Evolutionary conservation across 2,797 vertebrate species (phyloP).

Genomic region (Antrozous pallidus): DNA sequence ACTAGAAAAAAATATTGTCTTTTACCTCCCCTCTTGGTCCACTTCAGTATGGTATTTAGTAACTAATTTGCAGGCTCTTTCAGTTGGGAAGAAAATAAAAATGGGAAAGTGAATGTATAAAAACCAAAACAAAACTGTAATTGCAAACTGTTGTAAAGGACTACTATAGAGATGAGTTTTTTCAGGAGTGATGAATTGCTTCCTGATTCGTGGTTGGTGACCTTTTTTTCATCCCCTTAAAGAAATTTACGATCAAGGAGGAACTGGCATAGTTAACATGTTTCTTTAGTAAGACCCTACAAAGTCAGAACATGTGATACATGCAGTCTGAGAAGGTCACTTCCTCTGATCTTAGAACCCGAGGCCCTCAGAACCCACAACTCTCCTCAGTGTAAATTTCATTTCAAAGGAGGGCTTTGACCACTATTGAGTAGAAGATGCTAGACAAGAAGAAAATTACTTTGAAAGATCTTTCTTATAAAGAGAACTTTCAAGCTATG

Average conservation of each 20-base stretch:
- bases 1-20: slow-evolving; percentile 32
- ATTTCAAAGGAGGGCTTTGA: slow-evolving; percentile 58
- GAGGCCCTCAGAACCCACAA: background rate
- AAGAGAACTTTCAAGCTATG: slow-evolving; percentile 7
- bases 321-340: slow-evolving; percentile 51
- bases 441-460: slow-evolving; percentile 45
- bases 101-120: slow-evolving; percentile 59
- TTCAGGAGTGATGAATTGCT: slow-evolving; percentile 83
- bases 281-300: slow-evolving; percentile 77
- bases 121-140: slow-evolving; percentile 70
- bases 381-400: slow-evolving; percentile 40
- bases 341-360: slow-evolving; percentile 64
- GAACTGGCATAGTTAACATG: slow-evolving; percentile 76
- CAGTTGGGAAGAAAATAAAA: slow-evolving; percentile 68
- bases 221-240: slow-evolving; percentile 63
- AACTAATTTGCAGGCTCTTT: slow-evolving; percentile 60
- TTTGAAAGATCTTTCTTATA: slow-evolving; percentile 53
- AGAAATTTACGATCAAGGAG: slow-evolving; percentile 82
- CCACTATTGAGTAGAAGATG: slow-evolving; percentile 40
- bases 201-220: slow-evolving; percentile 81
- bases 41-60: slow-evolving; percentile 54
- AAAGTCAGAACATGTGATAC: slow-evolving; percentile 13
- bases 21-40: slow-evolving; percentile 7
- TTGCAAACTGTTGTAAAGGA: slow-evolving; percentile 75
- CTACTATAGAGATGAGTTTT: slow-evolving; percentile 78